Percentiles rank a stretch among this genome's conserved stretches.
Evolutionary conservation across 2,797 vertebrate species (phyloP).

Genomic region (Crenichthys baileyi): DNA sequence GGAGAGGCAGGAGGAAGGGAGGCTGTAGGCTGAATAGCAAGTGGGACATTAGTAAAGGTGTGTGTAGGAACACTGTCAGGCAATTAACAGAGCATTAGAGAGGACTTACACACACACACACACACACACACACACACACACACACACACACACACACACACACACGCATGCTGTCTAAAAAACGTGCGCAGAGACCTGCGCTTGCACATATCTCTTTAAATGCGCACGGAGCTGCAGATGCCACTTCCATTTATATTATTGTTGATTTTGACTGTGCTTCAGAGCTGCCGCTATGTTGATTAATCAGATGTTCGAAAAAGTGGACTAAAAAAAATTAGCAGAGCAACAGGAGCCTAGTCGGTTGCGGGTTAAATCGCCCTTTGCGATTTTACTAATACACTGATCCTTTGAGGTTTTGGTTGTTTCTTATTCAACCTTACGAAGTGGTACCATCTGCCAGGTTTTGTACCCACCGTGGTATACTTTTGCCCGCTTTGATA

Average conservation of each 20-base stretch:
- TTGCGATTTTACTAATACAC: neutral
- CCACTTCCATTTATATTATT: neutral
- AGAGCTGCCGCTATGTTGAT: neutral
- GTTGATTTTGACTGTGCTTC: neutral
- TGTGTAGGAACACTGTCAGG: conserved; percentile 93
- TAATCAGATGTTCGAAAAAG: neutral
- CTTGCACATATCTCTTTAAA: neutral
- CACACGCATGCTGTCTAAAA: conserved; percentile 16
- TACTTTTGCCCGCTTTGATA: neutral
- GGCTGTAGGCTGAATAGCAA: conserved; percentile 96
- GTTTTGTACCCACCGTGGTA: neutral
- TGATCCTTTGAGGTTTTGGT: neutral
- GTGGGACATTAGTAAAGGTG: conserved; percentile 95
- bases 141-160: conserved; percentile 39
- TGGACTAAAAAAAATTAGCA: neutral
- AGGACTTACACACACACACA: conserved; percentile 54
- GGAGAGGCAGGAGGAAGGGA: conserved; percentile 71
- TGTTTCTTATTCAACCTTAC: neutral
- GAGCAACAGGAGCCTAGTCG: too few relatives aligned
- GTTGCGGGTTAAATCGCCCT: too few relatives aligned
- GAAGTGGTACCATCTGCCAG: neutral
- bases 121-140: conserved; percentile 39
- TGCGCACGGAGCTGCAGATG: neutral
- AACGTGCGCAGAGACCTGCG: neutral
- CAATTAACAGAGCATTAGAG: conserved; percentile 91